phyloP scores from a whole-genome alignment of 2,888 invertebrate genomes.

The Nemapogon koenigi region DNA sequence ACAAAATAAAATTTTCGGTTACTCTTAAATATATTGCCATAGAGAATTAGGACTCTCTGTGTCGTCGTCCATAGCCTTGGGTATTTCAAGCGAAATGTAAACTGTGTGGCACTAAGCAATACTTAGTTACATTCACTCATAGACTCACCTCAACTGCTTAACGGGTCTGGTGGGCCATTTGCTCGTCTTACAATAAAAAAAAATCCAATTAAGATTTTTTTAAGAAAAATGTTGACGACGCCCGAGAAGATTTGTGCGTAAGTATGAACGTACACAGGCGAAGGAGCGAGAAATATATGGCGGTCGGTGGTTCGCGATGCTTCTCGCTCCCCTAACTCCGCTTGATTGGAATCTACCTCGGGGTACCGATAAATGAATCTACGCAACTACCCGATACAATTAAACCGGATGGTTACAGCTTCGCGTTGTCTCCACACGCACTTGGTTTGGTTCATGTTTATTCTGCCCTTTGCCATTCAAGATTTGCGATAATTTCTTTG shows the following conservation, averaged over 20 bases:
- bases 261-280: conserved; percentile 25
- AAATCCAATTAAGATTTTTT: too few species aligned
- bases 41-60: too few species aligned
- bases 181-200: too few species aligned
- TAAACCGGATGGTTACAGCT: conserved; percentile 8
- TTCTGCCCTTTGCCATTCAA: conserved; percentile 17
- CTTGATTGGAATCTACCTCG: conserved; percentile 51
- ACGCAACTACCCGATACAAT: conserved; percentile 13
- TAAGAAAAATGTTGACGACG: conserved; percentile 28
- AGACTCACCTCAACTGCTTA: too few species aligned
- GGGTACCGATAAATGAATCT: conserved; percentile 37
- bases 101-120: too few species aligned
- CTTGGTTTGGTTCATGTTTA: conserved; percentile 4
- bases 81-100: too few species aligned
- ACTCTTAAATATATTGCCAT: too few species aligned
- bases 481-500: conserved; percentile 31
- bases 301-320: conserved; percentile 21
- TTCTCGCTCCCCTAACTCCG: conserved; percentile 26
- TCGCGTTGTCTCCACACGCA: conserved; percentile 3
- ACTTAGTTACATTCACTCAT: too few species aligned
- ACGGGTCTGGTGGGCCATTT: too few species aligned
- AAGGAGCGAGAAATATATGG: conserved; percentile 33
- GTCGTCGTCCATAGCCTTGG: too few species aligned
- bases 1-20: too few species aligned
- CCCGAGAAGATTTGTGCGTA: conserved; percentile 35